Base-by-base conservation (phyloP, 2,113 vertebrate species). In the Esox niger region DNA sequence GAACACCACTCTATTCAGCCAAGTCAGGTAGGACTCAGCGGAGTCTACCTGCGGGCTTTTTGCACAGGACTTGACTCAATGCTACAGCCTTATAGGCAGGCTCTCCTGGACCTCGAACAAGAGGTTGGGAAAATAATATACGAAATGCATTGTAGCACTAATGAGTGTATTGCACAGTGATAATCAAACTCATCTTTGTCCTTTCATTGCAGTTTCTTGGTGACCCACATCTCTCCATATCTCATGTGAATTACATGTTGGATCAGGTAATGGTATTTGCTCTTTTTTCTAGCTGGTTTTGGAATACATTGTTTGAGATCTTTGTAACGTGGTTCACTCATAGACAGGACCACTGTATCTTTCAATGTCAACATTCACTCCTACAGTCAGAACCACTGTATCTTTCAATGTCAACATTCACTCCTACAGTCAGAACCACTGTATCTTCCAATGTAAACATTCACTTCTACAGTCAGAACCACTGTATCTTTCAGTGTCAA, bases 221-320 rank as follows among this genome's bases (percentile, higher is more conserved):
- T 29, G 97, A 99, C 85, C 95, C 96, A 2, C 97, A 99, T 85
- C 94, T 99, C 72, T 94, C 96, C 6, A 94, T 97, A 85, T 96
- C 97, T 0, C 95, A 99, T 59, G 93, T 99, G 70, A 99, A 95
- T 86, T 98, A 98, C 74, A 95, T 94, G 82, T 90, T 99, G 47
- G 96, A 99, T 76, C 94, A 99, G 95, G 97, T 99, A 90, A 79
- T 59, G 5, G 27, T n/a, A 55, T 23, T 11, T n/a, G 7, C 26
- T 49, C 4, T 38, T 26, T 55, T 2, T 43, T 2, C 23, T 60
- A 29, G 17, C 32, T 30, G 15, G 2, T 20, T 13, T 60, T 43
- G 17, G 38, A 43, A 43, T 43, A 1, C 8, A 43, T 43, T 43
- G 35, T 43, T 43, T 43, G 8, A 43, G 11, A 17, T 15, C 35